Conservation (phyloP, 2,797 vertebrate species). For the Sebastes trivittatus region DNA sequence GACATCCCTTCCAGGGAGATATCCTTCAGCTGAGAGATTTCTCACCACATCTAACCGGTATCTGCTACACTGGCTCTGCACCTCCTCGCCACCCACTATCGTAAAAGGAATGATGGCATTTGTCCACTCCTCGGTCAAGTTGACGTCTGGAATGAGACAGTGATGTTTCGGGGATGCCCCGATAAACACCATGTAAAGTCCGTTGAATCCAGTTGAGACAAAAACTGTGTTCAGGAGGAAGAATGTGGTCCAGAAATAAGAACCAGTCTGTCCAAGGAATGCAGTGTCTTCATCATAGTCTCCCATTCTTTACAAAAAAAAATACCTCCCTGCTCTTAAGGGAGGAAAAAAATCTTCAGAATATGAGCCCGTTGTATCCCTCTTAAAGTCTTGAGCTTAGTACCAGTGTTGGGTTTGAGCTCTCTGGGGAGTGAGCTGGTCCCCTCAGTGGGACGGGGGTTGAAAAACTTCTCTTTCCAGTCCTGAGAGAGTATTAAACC, state of each 20-base stretch:
- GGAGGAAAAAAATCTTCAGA: constrained; percentile 29
- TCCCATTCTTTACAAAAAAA: constrained; percentile 72
- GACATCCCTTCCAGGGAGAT: constrained; percentile 81
- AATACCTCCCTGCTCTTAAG: constrained; percentile 6
- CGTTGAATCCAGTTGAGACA: constrained; percentile 89
- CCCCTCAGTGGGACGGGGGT: constrained; percentile 54
- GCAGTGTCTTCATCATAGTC: constrained; percentile 86
- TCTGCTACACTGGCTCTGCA: constrained; percentile 79
- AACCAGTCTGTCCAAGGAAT: constrained; percentile 88
- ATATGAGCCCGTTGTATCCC: constrained; percentile 20
- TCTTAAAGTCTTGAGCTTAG: constrained; percentile 39
- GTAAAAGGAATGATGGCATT: constrained; percentile 83
- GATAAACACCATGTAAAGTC: constrained; percentile 87
- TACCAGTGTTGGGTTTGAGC: constrained; percentile 35
- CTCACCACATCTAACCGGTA: constrained; percentile 74
- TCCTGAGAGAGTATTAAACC: constrained; percentile 35
- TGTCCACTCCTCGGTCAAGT: constrained; percentile 87
- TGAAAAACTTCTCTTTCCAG: constrained; percentile 33
- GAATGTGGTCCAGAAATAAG: constrained; percentile 87
- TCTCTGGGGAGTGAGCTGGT: constrained; percentile 37
- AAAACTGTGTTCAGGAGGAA: constrained; percentile 89
- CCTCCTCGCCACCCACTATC: constrained; percentile 64
- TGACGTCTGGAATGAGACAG: constrained; percentile 84
- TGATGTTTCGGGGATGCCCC: constrained; percentile 85
- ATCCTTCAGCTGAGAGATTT: constrained; percentile 84